These are phyloP conservation scores for Lasioglossum vierecki DNA, from an alignment of 2,888 invertebrate species.

Conservation along the genomic window DNA sequence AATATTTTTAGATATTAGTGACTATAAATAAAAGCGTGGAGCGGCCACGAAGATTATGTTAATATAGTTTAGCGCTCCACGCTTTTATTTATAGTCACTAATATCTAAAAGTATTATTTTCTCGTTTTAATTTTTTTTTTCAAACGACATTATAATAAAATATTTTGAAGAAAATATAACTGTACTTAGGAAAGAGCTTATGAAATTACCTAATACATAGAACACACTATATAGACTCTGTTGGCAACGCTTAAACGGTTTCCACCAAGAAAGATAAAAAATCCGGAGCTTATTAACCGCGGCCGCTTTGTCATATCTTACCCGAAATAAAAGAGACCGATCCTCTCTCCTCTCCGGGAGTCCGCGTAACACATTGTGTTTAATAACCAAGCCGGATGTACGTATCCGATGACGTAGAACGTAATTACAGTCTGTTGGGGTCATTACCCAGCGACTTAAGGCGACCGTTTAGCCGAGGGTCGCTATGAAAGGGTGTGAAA, in stretches of 20 bases:
- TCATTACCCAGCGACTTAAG: conserved; percentile 39
- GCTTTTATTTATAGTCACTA: too few species aligned
- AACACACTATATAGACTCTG: not conserved
- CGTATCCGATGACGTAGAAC: conserved; percentile 44
- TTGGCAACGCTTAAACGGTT: conserved; percentile 34
- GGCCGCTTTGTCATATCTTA: conserved; percentile 21
- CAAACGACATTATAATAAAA: not conserved
- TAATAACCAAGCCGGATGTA: conserved; percentile 39
- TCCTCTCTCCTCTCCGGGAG: not conserved
- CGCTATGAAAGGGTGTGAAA: conserved; percentile 29
- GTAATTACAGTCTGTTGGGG: conserved; percentile 43
- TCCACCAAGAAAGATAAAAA: conserved; percentile 40
- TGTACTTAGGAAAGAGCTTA: not conserved
- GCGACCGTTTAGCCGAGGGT: conserved; percentile 21
- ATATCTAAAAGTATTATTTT: too few species aligned
- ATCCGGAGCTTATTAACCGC: conserved; percentile 40
- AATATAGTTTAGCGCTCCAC: too few species aligned
- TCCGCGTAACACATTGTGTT: conserved; percentile 35
- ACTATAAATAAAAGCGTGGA: too few species aligned
- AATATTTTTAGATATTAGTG: too few species aligned
- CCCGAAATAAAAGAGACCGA: conserved; percentile 39
- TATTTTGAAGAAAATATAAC: not conserved
- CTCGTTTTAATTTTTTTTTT: too few species aligned
- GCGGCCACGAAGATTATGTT: too few species aligned
- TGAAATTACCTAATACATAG: not conserved